These are phyloP conservation scores for Helarctos malayanus DNA, from an alignment of 2,797 vertebrate species.

Conservation along the genomic window DNA sequence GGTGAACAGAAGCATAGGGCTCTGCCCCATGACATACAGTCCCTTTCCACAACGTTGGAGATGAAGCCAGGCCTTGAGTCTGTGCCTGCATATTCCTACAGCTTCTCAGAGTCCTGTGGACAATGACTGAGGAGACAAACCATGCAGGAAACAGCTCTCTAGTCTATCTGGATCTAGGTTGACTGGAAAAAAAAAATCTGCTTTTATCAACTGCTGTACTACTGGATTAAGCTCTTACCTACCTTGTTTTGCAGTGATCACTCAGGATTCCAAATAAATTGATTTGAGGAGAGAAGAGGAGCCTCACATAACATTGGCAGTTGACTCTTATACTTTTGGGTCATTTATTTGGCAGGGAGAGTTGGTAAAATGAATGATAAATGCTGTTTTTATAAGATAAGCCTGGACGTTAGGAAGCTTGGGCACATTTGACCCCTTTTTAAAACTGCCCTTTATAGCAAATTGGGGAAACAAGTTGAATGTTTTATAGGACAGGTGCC, in stretches of 20 bases:
- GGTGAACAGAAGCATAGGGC: slow-evolving; percentile 88
- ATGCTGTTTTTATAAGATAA: neutral
- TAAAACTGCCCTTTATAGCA: neutral
- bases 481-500: neutral
- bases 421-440: neutral
- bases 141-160: slow-evolving; percentile 90
- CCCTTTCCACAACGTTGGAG: slow-evolving; percentile 91
- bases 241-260: slow-evolving; percentile 17
- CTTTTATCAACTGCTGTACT: neutral
- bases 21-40: slow-evolving; percentile 87
- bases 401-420: neutral
- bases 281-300: slow-evolving; percentile 54
- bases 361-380: neutral
- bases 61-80: slow-evolving; percentile 87
- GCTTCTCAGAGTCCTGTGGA: slow-evolving; percentile 90
- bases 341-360: slow-evolving; percentile 2
- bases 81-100: slow-evolving; percentile 93
- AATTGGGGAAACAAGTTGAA: neutral
- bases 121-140: slow-evolving; percentile 92
- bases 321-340: neutral
- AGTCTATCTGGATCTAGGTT: neutral
- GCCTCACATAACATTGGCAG: neutral
- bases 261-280: too few species aligned
- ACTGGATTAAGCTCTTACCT: neutral
- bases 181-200: neutral